Evolutionary conservation across 2,797 vertebrate genomes (phyloP).

Genomic region (Phrynocephalus vlangalii): DNA sequence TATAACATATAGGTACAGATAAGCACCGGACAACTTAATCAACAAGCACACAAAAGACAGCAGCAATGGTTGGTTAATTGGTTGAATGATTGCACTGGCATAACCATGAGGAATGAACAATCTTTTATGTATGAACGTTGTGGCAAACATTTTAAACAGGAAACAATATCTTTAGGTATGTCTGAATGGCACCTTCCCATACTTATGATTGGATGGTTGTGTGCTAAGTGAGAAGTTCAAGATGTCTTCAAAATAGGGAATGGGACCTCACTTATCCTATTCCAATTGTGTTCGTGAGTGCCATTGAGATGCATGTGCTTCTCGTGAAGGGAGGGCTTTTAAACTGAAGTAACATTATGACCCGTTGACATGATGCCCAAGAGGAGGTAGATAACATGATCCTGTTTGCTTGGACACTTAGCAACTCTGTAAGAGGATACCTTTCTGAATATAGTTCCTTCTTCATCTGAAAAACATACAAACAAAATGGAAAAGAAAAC

Average conservation of each 20-base stretch:
- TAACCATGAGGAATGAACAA: not conserved
- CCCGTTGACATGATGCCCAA: slow-evolving; percentile 46
- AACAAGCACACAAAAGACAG: slow-evolving; percentile 30
- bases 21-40: not conserved
- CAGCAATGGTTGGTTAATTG: not conserved
- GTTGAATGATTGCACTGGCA: slow-evolving; percentile 42
- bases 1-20: not conserved
- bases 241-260: not conserved
- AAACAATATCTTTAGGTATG: not conserved
- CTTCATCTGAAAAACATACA: slow-evolving; percentile 2
- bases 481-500: accelerated
- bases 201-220: not conserved
- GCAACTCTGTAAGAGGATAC: slow-evolving; percentile 51
- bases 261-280: slow-evolving; percentile 3
- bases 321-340: slow-evolving; percentile 41
- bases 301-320: slow-evolving; percentile 31
- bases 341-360: slow-evolving; percentile 55
- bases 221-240: not conserved
- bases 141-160: slow-evolving; percentile 37
- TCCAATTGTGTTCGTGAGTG: not conserved
- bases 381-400: slow-evolving; percentile 38
- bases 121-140: slow-evolving; percentile 43
- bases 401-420: slow-evolving; percentile 45
- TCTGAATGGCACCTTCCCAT: not conserved
- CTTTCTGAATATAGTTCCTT: slow-evolving; percentile 27